Conservation (phyloP, 2,797 vertebrate genomes). For the Diplodus sargus region DNA sequence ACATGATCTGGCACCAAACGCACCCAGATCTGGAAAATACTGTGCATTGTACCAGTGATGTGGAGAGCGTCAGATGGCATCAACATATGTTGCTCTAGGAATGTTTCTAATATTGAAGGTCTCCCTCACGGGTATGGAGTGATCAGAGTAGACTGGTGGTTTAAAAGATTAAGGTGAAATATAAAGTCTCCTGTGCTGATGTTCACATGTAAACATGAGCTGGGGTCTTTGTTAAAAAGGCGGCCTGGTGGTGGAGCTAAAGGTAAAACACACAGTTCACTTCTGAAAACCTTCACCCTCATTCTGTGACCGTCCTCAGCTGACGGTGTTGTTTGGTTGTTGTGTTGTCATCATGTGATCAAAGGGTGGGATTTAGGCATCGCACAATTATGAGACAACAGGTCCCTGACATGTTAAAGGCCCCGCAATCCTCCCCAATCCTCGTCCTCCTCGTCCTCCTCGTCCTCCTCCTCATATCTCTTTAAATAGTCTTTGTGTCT, state of each 20-base stretch:
- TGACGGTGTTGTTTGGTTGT: too few species aligned
- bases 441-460: too few species aligned
- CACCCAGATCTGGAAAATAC: conserved; percentile 22
- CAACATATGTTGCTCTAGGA: not conserved
- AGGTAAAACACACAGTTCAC: too few species aligned
- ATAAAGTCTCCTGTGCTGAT: not conserved
- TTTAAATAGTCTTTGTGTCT: too few species aligned
- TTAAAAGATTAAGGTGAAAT: not conserved
- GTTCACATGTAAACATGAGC: not conserved
- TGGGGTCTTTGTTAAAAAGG: not conserved
- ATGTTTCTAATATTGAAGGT: not conserved
- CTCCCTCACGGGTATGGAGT: not conserved
- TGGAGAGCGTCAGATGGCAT: conserved; percentile 21
- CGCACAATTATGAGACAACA: too few species aligned
- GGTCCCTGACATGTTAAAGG: too few species aligned
- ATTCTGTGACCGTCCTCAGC: too few species aligned
- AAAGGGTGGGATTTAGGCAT: too few species aligned
- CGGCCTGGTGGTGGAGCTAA: not conserved
- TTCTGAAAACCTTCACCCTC: too few species aligned
- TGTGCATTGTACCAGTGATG: conserved; percentile 1
- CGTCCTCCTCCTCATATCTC: too few species aligned
- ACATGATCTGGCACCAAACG: conserved; percentile 61
- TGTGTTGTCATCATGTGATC: too few species aligned
- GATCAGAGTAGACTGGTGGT: not conserved
- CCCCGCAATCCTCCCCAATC: too few species aligned